A percentile compares a stretch with the other conserved stretches of the same genome.
phyloP scores from a whole-genome alignment of 2,797 vertebrate species.

The Eidolon dupreanum region DNA sequence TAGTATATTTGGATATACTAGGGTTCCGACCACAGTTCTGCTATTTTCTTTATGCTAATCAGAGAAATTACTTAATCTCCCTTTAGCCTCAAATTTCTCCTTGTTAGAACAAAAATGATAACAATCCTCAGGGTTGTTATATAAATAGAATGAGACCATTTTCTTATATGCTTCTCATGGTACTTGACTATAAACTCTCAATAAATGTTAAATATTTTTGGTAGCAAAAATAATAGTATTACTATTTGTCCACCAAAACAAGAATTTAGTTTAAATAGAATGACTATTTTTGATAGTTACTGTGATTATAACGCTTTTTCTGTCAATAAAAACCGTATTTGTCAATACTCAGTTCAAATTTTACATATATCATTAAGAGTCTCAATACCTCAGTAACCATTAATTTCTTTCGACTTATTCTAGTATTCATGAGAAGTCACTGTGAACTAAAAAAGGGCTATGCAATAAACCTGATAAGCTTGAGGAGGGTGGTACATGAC shows the following conservation, averaged over 20 bases:
- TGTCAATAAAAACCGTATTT: background rate
- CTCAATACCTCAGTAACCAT: background rate
- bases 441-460: background rate
- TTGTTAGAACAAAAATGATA: background rate
- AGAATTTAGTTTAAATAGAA: background rate
- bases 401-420: background rate
- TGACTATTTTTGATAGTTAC: background rate
- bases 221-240: background rate
- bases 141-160: background rate
- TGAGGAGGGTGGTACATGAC: background rate
- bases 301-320: background rate
- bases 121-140: background rate
- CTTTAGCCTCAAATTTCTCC: background rate
- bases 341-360: background rate
- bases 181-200: background rate
- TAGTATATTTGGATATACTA: background rate
- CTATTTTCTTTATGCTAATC: background rate
- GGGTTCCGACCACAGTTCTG: background rate
- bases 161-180: background rate
- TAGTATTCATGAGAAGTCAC: background rate
- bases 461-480: background rate
- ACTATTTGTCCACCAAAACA: background rate
- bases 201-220: background rate
- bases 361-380: background rate
- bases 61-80: background rate